These are phyloP conservation scores for Furcifer pardalis DNA, from an alignment of 2,797 vertebrate genomes.

Conservation along the genomic window DNA sequence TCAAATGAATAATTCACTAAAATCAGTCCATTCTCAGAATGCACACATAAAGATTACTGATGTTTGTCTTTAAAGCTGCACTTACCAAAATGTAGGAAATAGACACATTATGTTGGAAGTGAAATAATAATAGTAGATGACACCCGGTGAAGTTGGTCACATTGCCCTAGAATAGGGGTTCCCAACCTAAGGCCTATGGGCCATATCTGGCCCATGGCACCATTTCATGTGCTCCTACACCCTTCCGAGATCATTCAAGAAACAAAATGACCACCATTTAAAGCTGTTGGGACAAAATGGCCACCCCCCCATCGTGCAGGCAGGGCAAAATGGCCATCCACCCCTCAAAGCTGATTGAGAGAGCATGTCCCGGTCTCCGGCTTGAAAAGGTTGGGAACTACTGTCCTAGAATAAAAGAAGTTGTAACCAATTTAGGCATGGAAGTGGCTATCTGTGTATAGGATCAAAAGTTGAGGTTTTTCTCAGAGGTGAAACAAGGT, in stretches of 20 bases:
- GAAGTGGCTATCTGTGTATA: not conserved
- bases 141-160: not conserved
- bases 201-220: too few species aligned
- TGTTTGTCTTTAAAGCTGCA: not conserved
- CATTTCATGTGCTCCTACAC: too few species aligned
- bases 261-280: too few species aligned
- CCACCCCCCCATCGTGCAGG: too few species aligned
- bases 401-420: not conserved
- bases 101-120: not conserved
- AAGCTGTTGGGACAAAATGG: too few species aligned
- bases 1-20: not conserved
- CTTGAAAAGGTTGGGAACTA: too few species aligned
- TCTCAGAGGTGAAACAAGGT: not conserved
- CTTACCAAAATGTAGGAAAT: not conserved
- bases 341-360: too few species aligned
- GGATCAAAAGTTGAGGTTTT: not conserved
- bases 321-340: too few species aligned
- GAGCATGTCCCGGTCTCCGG: too few species aligned
- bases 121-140: not conserved
- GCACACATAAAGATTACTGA: not conserved
- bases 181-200: too few species aligned
- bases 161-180: not conserved
- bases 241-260: too few species aligned
- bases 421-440: not conserved
- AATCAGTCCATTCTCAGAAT: not conserved